phyloP scores from a whole-genome alignment of 2,888 invertebrate genomes.

The Drosophila picticornis region DNA sequence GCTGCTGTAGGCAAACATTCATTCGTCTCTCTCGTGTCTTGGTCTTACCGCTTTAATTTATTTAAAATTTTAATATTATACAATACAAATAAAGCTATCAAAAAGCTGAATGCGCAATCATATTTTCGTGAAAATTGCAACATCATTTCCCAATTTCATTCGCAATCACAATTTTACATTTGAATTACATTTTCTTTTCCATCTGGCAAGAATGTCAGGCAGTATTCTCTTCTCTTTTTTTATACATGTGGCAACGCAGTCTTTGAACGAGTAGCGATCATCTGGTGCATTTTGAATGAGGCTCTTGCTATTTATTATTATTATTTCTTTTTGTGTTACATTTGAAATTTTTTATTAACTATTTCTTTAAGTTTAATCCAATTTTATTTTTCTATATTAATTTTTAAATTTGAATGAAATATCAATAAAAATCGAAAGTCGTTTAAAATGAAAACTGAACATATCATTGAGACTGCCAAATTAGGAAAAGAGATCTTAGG shows the following conservation, averaged over 20 bases:
- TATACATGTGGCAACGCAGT: background rate
- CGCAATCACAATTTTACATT: no score
- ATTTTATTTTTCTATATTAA: background rate
- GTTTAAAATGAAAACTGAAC: background rate
- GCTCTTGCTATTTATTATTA: background rate
- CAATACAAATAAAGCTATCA: background rate
- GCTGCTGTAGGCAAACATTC: background rate
- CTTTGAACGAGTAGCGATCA: background rate
- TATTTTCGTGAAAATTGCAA: background rate
- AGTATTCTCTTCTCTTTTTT: background rate
- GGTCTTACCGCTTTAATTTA: background rate
- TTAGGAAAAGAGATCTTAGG: no score
- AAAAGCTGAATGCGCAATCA: background rate
- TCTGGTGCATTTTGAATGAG: background rate
- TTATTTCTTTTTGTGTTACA: background rate
- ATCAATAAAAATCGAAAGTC: background rate
- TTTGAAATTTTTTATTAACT: background rate
- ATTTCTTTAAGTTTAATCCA: background rate
- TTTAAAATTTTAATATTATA: background rate
- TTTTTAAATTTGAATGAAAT: background rate
- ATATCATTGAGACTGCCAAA: background rate
- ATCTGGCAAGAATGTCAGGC: background rate
- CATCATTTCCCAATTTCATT: background rate
- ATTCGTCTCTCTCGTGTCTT: background rate
- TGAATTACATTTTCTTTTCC: no score